Conservation (phyloP, 2,113 vertebrate species). For the Microcebus murinus region DNA sequence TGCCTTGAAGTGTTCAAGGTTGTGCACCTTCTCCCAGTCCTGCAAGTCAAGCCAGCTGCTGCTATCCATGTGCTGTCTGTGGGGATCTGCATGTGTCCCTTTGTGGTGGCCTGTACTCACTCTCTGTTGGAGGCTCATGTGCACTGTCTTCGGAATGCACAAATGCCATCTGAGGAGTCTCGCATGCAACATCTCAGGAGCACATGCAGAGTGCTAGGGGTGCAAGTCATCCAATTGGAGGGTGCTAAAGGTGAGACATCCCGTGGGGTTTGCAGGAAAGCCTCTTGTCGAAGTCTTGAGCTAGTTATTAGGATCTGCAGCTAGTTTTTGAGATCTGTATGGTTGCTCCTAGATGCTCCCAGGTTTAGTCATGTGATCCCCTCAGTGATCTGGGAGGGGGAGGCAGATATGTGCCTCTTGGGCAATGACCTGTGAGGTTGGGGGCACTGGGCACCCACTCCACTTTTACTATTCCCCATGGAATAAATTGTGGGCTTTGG, state of each 20-base stretch:
- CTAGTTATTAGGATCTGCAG: neutral
- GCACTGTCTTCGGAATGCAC: neutral
- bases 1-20: neutral
- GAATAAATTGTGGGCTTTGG: neutral
- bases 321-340: neutral
- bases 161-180: neutral
- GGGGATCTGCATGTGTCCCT: neutral
- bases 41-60: neutral
- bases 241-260: neutral
- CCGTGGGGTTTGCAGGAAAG: neutral
- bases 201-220: neutral
- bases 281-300: neutral
- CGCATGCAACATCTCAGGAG: neutral
- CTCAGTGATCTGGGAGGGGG: neutral
- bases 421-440: neutral
- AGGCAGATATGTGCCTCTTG: neutral
- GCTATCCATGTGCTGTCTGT: neutral
- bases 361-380: neutral
- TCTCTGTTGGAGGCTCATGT: neutral
- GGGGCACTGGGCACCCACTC: neutral
- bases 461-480: neutral
- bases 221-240: neutral
- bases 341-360: neutral
- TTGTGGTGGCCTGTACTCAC: neutral
- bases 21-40: neutral